These are phyloP conservation scores for Morphnarchus princeps DNA, from an alignment of 2,113 vertebrate species.

Conservation along the genomic window DNA sequence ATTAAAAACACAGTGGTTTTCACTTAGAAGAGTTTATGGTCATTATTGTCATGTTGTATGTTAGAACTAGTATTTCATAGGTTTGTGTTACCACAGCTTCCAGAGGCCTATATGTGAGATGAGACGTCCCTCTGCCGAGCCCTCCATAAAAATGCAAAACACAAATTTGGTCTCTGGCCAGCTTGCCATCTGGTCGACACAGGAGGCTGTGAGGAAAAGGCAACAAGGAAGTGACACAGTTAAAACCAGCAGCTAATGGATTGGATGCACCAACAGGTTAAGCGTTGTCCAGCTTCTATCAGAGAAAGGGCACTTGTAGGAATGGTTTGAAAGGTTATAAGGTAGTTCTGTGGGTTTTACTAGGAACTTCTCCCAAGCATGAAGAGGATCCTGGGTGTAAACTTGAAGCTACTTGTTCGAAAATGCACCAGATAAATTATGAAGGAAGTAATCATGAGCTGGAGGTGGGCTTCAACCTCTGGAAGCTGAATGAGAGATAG, in stretches of 20 bases:
- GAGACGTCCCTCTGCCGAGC: background rate
- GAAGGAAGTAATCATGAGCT: background rate
- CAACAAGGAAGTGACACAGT: background rate
- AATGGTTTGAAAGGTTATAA: background rate
- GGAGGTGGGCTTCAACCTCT: background rate
- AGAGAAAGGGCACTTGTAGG: background rate
- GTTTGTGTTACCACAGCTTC: background rate
- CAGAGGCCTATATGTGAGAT: rapidly evolving
- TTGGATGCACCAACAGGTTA: background rate
- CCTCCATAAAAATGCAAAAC: background rate
- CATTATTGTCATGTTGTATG: background rate
- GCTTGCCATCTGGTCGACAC: background rate
- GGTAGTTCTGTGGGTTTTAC: background rate
- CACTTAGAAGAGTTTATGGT: background rate
- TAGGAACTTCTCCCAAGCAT: background rate
- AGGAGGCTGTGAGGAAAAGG: background rate
- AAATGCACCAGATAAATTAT: background rate
- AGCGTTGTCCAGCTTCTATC: background rate
- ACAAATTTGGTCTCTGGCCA: background rate
- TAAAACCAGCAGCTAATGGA: background rate
- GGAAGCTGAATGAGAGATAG: background rate
- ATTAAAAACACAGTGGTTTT: background rate
- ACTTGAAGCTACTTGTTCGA: background rate
- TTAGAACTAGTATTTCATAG: background rate
- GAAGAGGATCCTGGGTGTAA: background rate